Percentiles rank a stretch among this genome's conserved stretches.
Conservation (phyloP, 2,888 invertebrate genomes). For the Carpatolechia fugitivella region DNA sequence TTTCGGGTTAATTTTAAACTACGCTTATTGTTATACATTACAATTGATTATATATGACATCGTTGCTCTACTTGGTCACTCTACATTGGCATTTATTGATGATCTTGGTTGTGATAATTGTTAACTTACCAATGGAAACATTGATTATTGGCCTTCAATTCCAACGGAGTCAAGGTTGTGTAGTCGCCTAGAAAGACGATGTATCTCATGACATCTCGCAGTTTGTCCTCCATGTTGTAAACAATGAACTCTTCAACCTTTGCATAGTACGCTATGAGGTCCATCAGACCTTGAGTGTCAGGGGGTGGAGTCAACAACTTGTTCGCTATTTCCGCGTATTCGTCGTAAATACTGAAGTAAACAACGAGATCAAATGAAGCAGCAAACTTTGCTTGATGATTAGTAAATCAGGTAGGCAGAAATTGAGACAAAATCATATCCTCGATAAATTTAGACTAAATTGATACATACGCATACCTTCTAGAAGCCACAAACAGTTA, state of each 20-base stretch:
- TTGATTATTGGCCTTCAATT: slow-evolving; percentile 93
- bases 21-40: no score
- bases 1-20: no score
- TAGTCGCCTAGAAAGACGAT: slow-evolving; percentile 92
- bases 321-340: slow-evolving; percentile 89
- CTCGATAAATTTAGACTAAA: no score
- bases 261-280: slow-evolving; percentile 86
- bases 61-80: no score
- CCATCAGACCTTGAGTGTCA: slow-evolving; percentile 92
- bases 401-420: no score
- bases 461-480: no score
- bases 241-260: slow-evolving; percentile 85
- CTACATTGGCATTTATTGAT: no score
- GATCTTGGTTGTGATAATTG: no score
- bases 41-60: no score
- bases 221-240: slow-evolving; percentile 86
- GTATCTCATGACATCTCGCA: slow-evolving; percentile 83
- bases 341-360: slow-evolving; percentile 85
- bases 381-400: no score
- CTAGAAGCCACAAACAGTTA: no score
- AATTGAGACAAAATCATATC: no score
- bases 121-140: slow-evolving; percentile 91
- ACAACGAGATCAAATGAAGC: background rate
- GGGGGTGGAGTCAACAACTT: slow-evolving; percentile 88
- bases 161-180: slow-evolving; percentile 86